Percentiles rank a stretch among this genome's conserved stretches.
These are phyloP conservation scores for Metaphire vulgaris DNA, from an alignment of 1,140 invertebrate species.

Conservation along the genomic window DNA sequence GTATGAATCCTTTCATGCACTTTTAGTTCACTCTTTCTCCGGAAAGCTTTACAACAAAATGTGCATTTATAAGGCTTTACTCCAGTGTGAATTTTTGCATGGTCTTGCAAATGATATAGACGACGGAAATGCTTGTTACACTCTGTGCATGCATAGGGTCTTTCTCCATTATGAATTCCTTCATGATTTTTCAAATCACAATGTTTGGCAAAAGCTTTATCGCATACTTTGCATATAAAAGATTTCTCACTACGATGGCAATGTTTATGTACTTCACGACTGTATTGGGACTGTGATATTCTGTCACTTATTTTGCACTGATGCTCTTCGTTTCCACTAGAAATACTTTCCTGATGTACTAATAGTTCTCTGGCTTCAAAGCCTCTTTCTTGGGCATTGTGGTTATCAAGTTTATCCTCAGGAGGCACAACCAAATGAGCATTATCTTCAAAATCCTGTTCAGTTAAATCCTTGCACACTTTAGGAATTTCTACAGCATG, in stretches of 20 bases:
- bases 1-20: background rate
- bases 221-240: too few species aligned
- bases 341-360: background rate
- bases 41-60: background rate
- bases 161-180: too few species aligned
- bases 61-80: background rate
- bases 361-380: background rate
- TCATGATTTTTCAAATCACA: too few species aligned
- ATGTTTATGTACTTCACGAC: too few species aligned
- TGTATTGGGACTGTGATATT: too few species aligned
- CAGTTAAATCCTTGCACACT: too few species aligned
- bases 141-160: too few species aligned
- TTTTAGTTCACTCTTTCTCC: background rate
- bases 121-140: background rate
- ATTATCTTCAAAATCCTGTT: too few species aligned
- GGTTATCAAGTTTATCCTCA: too few species aligned
- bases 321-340: background rate
- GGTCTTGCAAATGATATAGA: background rate
- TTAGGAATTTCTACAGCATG: background rate
- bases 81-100: constrained; percentile 12
- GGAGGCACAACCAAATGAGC: too few species aligned
- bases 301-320: background rate
- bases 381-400: background rate
- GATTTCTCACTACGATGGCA: too few species aligned
- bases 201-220: too few species aligned